These are phyloP conservation scores for Nycticorax nycticorax DNA, from an alignment of 2,113 vertebrate genomes.

Conservation along the genomic window DNA sequence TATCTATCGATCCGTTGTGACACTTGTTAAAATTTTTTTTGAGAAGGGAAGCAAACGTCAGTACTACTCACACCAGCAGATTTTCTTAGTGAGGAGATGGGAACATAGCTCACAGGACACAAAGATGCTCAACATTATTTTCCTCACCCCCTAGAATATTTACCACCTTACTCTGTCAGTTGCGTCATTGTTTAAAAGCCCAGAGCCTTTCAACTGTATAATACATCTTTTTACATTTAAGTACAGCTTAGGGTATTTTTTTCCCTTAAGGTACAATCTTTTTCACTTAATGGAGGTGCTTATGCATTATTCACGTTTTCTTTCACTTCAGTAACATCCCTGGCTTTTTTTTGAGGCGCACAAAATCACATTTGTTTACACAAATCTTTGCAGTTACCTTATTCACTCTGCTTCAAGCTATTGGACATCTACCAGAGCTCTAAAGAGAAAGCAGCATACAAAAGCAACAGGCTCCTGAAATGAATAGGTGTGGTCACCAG, in stretches of 20 bases:
- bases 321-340: background rate
- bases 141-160: background rate
- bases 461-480: background rate
- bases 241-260: background rate
- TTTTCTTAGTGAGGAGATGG: background rate
- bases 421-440: background rate
- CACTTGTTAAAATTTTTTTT: no score
- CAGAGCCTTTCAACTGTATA: background rate
- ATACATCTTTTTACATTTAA: background rate
- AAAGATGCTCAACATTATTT: background rate
- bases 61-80: background rate
- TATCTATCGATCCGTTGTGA: background rate
- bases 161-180: background rate
- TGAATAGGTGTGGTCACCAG: background rate
- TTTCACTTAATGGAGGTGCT: background rate
- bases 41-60: background rate
- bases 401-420: background rate
- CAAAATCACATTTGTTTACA: background rate
- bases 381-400: background rate
- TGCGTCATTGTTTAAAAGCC: background rate
- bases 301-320: background rate
- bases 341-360: background rate
- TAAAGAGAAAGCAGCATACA: background rate
- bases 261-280: background rate
- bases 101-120: background rate